Base-by-base conservation (phyloP, 2,888 invertebrate genomes). In the Melinaea menophilus region DNA sequence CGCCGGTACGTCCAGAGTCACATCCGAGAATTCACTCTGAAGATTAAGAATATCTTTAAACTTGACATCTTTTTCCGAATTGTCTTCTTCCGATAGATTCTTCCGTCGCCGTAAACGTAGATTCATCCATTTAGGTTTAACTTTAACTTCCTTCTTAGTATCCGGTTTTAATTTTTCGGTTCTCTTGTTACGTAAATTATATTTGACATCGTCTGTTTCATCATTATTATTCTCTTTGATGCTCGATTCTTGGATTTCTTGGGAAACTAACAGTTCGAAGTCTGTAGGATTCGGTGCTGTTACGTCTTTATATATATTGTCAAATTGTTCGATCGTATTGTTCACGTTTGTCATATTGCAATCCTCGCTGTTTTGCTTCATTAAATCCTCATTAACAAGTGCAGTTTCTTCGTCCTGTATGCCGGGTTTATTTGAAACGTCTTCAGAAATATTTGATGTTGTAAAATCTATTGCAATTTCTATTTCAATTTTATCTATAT, bases 41-140 rank as follows among this genome's bases (percentile, higher is more conserved):
- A 90, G 77, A 71, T 88, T 88, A 0, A 76, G 75, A 33, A 90
- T 87, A 59, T 90, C 83, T 65, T 85, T 85, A n/a, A 88, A 68
- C 65, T 83, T 85, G 0, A 70, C 73, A 5, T 64, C 67, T 41
- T 64, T 72, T 0, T 76, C 74, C 34, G 60, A 64, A 0, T 78
- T 75, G n/a, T 79, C 78, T 2, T 79, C 78, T 0, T 79, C 78
- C 2, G 65, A 63, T 12, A 71, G 70, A 58, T 83, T 80, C 55
- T 79, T 84, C 5, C 70, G 73, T 67, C 79, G 73, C 1, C 84
- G 77, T 55, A 89, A 72, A 7, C 89, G 75, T 54, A 88, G 68
- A 62, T 75, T 80, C 7, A 79, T 75, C 73, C 79, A 85, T 3
- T 66, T 72, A 0, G 72, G 61, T 59, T 71, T 71, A 5, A 69